phyloP scores from a whole-genome alignment of 2,888 invertebrate genomes.

The Cryptus viduatorius region DNA sequence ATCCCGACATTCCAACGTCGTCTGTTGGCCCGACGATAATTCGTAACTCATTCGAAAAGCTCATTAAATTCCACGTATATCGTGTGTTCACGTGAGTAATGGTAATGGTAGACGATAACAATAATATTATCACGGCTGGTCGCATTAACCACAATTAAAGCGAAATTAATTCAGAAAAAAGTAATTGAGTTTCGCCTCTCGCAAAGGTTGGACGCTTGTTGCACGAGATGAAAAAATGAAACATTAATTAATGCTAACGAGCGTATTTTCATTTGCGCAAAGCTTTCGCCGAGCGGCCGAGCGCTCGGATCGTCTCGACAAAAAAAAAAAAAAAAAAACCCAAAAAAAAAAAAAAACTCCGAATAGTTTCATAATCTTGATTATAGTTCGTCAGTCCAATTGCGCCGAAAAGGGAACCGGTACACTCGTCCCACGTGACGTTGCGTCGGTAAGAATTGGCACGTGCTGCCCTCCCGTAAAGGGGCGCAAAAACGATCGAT shows the following conservation, averaged over 20 bases:
- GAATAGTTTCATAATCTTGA: not conserved
- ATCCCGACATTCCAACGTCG: not conserved
- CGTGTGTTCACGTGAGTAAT: not conserved
- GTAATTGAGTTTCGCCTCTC: not conserved
- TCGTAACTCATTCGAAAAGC: not conserved
- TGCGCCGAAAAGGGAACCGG: not conserved
- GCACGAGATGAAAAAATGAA: conserved; percentile 31
- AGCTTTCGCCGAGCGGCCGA: not conserved
- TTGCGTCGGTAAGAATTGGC: not conserved
- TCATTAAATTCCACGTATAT: no score
- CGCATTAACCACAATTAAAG: not conserved
- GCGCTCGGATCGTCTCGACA: not conserved
- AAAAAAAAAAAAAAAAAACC: not conserved
- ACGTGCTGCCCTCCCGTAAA: not conserved
- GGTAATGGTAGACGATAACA: not conserved
- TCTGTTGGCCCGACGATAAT: not conserved
- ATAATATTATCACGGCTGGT: not conserved
- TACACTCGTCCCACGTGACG: conserved; percentile 12
- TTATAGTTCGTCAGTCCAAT: not conserved
- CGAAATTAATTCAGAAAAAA: not conserved
- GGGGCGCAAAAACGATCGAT: conserved; percentile 29
- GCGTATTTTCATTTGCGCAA: conserved; percentile 1
- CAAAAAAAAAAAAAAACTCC: no score
- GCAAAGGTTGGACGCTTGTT: not conserved
- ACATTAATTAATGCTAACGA: conserved; percentile 27